Evolutionary conservation across 2,113 vertebrate species (phyloP), one percentile per base, ranked within the genome.

Genomic region (Pedetes capensis): DNA sequence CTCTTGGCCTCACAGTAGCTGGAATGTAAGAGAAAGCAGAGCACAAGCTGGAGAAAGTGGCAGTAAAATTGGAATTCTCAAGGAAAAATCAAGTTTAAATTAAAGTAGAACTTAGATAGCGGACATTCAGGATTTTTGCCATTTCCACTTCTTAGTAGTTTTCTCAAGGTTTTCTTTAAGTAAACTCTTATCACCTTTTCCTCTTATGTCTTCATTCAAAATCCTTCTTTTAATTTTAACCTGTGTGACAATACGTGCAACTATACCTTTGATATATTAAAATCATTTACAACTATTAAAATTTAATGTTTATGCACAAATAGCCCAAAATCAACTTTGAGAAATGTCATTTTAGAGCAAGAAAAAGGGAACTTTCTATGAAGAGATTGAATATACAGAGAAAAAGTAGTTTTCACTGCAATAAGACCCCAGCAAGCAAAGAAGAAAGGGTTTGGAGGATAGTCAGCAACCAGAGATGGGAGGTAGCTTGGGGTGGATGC

Each of bases 311-410:
- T 63, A 44, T 66, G 12, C 25, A 59, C 9, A n/a, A 68, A 2
- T 42, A 81, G 5, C 2, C 37, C 90, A 49, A 90, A 87, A 25
- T 79, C 18, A 64, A n/a, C n/a, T 66, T 83, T 80, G 64, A 79
- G 6, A 71, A 89, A 78, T 4, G 89, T 39, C 81, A 49, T n/a
- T 94, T 87, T 59, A 87, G 8, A 91, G 17, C n/a, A 94, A 91
- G 9, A 29, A 78, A 14, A 88, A 75, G 20, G 29, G 3, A 74
- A 76, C 6, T 51, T 88, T 68, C 14, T 94, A 49, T 86, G 20
- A 87, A 63, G 6, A 76, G 61, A 75, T 10, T 61, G 29, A 90
- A 25, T 85, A n/a, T 63, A n/a, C 27, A 90, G 32, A 47, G 37
- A 23, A 13, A 61, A 92, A 66, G 10, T 42, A 82, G 2, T 32